Base-by-base conservation (phyloP, 2,888 invertebrate genomes). In the Caenorhabditis doughertyi region DNA sequence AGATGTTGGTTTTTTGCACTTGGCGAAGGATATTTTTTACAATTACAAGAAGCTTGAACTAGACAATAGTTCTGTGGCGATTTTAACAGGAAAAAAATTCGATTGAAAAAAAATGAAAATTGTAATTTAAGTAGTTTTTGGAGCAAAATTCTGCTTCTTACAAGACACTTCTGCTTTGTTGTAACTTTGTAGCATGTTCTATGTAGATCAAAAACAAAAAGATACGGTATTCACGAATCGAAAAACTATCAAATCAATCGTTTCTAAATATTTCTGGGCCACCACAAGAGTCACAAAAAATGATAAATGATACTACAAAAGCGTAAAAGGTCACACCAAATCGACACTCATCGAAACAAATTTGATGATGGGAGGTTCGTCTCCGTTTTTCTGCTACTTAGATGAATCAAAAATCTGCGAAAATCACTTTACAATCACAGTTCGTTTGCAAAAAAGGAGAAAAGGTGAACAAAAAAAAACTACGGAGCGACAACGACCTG, bases 381-480 rank as follows among this genome's bases (percentile, higher is more conserved):
- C 55, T 32, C 29, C 3, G 8, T 13, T 5, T n/a, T 29, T 27
- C 27, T 29, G n/a, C 35, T n/a, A 21, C 11, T 60, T n/a, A 7
- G 25, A 60, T 44, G 60, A 60, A 60, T 44, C 60, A 60, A 60
- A 60, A 60, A 60, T 60, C 60, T 42, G 42, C 42, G 60, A 42
- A 60, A 60, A 27, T 60, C 42, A 16, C 60, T 60, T 42, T 25
- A 60, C 60, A 60, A 42, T 42, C 39, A 58, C 60, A 42, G 56
- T 56, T 56, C 56, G 32, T 56, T 35, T 56, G 35, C 56, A 35
- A 29, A 56, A 23, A 53, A 53, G 9, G 9, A 53, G 16, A 27
- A 27, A 35, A 8, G 18, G 35, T 7, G 21, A 56, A 32, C 53
- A 56, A 56, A 23, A 51, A 23, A 56, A 56, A 35, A 35, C 13